phyloP scores from a whole-genome alignment of 1,140 invertebrate genomes.

The Drosophila ercepeae region DNA sequence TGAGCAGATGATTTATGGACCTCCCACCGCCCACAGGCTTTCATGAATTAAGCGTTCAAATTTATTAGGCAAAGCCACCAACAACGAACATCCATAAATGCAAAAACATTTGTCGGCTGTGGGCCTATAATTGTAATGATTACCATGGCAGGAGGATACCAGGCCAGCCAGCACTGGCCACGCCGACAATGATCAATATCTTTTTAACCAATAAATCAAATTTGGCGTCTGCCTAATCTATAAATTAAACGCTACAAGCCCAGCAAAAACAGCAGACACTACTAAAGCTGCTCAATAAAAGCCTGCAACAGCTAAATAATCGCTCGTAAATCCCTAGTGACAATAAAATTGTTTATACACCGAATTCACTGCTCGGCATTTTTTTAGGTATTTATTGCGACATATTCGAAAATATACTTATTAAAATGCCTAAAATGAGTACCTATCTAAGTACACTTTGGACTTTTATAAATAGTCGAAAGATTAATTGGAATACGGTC shows the following conservation, averaged over 20 bases:
- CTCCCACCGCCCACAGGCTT: conserved; percentile 29
- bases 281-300: conserved; percentile 28
- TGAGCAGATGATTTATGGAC: conserved; percentile 35
- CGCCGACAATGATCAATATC: conserved; percentile 71
- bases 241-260: conserved; percentile 69
- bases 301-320: conserved; percentile 70
- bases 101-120: conserved; percentile 43
- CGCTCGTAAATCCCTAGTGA: conserved; percentile 78
- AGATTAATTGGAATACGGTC: not conserved
- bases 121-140: conserved; percentile 67
- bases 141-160: conserved; percentile 35
- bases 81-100: conserved; percentile 6
- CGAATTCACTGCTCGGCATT: conserved; percentile 44
- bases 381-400: conserved; percentile 13
- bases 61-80: conserved; percentile 47
- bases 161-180: conserved; percentile 7
- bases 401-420: not conserved
- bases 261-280: conserved; percentile 20
- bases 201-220: conserved; percentile 77
- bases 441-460: not conserved
- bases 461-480: not conserved
- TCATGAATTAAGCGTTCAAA: conserved; percentile 62
- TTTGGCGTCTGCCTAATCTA: conserved; percentile 64
- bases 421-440: not conserved
- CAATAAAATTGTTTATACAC: conserved; percentile 82